Base-by-base conservation (phyloP, 92 coral and sea anemone genomes). In the Bergia puertoricense region DNA sequence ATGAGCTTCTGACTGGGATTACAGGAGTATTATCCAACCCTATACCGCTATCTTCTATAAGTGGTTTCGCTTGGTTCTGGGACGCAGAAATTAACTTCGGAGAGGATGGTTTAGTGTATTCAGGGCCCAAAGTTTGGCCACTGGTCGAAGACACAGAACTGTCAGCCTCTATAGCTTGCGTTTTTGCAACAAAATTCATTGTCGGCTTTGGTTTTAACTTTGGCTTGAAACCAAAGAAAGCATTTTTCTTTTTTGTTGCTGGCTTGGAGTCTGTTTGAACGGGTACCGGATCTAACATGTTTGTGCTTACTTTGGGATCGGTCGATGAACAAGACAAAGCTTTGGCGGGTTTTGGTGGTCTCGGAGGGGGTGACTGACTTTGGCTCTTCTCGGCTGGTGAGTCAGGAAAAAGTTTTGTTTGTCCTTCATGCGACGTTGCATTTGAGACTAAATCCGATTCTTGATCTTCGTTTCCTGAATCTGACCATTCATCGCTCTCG, bases 31-130 rank as follows among this genome's bases (percentile, higher is more conserved):
- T 1, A 16, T 84, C 87, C 45, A 72, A 23, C 11, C 87, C 87
- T 69, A 84, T 69, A 8, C 87, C 87, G 18, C 87, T 84, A 51
- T 84, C 87, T 71, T 71, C 87, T 45, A 15, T 16, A 2, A 44
- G 15, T 5, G 39, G 40, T 18, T 1, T 11, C 13, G 67, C 16
- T 37, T 30, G n/a, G 2, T 39, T 14, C 18, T 23, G 46, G 41
- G 72, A 14, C 3, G 36, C 56, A 15, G 66, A 3, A 82, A 43
- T 6, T 0, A 4, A 14, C 43, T 18, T 16, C 0, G 43, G 37
- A 30, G 51, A 13, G 50, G 48, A 68, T 1, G 87, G 78, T 48
- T 37, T 23, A 0, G 6, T 15, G 36, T 84, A 71, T 18, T 45
- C 66, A 20, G 11, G 41, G 59, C 41, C 11, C 37, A 18, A 5